Percentiles rank a stretch among this genome's conserved stretches.
phyloP scores from a whole-genome alignment of 2,888 invertebrate genomes.

The Dorcus parallelipipedus region DNA sequence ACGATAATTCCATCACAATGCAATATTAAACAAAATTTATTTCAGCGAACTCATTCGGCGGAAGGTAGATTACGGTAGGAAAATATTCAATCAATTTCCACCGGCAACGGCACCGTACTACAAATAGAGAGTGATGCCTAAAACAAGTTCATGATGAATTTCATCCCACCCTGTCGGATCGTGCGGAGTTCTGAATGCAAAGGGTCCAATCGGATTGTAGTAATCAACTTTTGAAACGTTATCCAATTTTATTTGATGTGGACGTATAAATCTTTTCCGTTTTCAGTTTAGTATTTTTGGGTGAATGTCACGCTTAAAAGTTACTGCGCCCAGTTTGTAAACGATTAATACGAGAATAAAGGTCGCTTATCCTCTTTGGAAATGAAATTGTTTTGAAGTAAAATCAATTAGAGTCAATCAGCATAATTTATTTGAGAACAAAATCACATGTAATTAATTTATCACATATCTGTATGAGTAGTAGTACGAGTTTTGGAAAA shows the following conservation, averaged over 20 bases:
- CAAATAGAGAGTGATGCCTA: constrained; percentile 3
- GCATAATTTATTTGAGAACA: no score
- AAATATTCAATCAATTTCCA: constrained; percentile 1
- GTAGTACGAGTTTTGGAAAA: no score
- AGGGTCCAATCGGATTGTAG: constrained; percentile 6
- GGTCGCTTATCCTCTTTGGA: no score
- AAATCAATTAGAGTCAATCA: no score
- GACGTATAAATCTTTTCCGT: neutral
- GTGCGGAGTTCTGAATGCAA: constrained; percentile 2
- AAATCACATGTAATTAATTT: no score
- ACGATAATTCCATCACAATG: no score
- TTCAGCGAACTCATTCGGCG: neutral
- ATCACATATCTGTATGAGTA: no score
- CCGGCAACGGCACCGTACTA: neutral
- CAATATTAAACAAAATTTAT: no score
- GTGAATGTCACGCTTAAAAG: neutral
- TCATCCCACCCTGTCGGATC: constrained; percentile 1
- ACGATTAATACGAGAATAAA: no score
- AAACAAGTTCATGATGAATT: constrained; percentile 7
- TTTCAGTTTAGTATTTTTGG: neutral
- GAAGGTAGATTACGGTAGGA: neutral
- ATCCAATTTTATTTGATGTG: neutral
- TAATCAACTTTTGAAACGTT: constrained; percentile 8
- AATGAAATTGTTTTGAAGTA: no score
- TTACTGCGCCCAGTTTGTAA: no score